phyloP scores from a whole-genome alignment of 2,888 invertebrate species.

The Ypsolopha scabrella region DNA sequence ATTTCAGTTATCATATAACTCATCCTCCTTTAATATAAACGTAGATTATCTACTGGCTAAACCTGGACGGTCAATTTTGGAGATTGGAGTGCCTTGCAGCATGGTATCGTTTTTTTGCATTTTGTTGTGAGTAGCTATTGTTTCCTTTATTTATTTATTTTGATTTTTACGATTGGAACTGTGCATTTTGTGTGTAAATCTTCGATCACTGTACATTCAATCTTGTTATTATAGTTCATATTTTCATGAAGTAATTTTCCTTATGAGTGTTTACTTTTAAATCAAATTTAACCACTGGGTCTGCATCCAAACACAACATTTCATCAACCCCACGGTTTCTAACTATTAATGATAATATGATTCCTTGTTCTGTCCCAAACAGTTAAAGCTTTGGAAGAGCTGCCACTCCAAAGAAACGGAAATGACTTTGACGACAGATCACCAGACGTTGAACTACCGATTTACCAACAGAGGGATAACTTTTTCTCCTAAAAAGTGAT shows the following conservation, averaged over 20 bases:
- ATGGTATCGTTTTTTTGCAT: constrained; percentile 63
- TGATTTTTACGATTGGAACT: neutral
- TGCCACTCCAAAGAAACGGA: constrained; percentile 70
- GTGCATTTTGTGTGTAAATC: too few relatives aligned
- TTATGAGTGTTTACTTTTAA: too few relatives aligned
- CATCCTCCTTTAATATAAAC: constrained; percentile 6
- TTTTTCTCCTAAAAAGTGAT: constrained; percentile 71
- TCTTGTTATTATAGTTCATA: too few relatives aligned
- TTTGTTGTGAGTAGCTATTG: constrained; percentile 62
- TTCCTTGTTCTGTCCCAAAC: constrained; percentile 13
- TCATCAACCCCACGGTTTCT: neutral
- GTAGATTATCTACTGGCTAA: constrained; percentile 13
- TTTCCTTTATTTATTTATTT: constrained; percentile 16
- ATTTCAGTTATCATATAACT: constrained; percentile 7
- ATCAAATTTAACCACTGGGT: too few relatives aligned
- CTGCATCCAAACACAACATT: too few relatives aligned
- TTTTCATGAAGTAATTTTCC: too few relatives aligned
- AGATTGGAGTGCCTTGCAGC: constrained; percentile 45
- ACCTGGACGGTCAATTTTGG: constrained; percentile 30
- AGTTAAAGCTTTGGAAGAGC: constrained; percentile 84
- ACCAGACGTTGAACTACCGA: constrained; percentile 82
- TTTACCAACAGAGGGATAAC: constrained; percentile 89
- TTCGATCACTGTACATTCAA: too few relatives aligned
- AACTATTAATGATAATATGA: constrained; percentile 3
- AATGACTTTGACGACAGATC: constrained; percentile 80